Conservation (phyloP, 1,140 invertebrate species). For the Adoxophyes honmai region DNA sequence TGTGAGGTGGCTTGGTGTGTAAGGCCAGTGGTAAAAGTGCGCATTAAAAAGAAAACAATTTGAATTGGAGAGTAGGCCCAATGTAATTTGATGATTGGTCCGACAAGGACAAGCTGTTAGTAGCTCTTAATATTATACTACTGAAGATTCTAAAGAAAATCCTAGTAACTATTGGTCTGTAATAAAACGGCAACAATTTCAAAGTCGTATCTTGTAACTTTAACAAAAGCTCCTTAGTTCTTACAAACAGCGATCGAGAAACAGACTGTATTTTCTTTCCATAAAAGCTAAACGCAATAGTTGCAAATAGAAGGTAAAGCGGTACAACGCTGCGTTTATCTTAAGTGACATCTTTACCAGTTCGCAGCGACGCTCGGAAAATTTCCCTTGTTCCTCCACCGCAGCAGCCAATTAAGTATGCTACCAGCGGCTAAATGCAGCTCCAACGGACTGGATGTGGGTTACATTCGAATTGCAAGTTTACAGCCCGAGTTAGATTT, state of each 20-base stretch:
- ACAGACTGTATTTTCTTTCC: too few relatives aligned
- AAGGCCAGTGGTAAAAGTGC: slow-evolving; percentile 17
- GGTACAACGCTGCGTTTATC: slow-evolving; percentile 4
- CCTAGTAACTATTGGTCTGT: too few relatives aligned
- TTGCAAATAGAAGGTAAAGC: too few relatives aligned
- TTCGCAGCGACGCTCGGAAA: background rate
- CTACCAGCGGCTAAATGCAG: background rate
- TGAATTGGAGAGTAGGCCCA: slow-evolving; percentile 18
- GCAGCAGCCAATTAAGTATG: slow-evolving; percentile 7
- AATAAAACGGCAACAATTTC: too few relatives aligned
- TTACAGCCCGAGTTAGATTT: too few relatives aligned
- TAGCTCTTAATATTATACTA: too few relatives aligned
- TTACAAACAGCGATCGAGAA: too few relatives aligned
- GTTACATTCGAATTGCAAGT: background rate
- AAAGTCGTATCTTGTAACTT: too few relatives aligned
- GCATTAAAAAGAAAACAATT: slow-evolving; percentile 25
- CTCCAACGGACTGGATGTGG: slow-evolving; percentile 1
- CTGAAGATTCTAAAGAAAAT: too few relatives aligned
- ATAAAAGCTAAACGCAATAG: too few relatives aligned
- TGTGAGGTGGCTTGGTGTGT: background rate
- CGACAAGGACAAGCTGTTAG: background rate
- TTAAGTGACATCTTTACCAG: slow-evolving; percentile 5
- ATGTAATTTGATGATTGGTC: slow-evolving; percentile 22
- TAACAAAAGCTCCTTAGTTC: too few relatives aligned
- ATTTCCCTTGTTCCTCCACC: background rate